Evolutionary conservation across 2,113 vertebrate species (phyloP), one percentile per base, ranked within the genome.

Genomic region (Antennarius striatus): DNA sequence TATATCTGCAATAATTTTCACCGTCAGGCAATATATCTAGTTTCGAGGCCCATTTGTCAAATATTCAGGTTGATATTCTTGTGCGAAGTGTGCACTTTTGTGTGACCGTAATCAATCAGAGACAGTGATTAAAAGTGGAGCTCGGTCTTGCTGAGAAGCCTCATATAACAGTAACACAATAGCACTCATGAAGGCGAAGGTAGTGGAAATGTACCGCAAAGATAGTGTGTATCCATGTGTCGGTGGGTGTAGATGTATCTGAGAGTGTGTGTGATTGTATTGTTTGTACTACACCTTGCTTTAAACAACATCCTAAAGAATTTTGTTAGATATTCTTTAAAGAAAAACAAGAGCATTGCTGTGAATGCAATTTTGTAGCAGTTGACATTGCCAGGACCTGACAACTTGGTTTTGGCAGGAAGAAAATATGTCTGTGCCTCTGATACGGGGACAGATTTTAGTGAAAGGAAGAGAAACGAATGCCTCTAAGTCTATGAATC

Each of bases 1-100:
- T 39, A 49, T 17, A 83, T 64, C 46, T 47, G 50, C 57, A 66
- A 72, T 83, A 15, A 73, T 72, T 83, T 73, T 65, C 50, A 63
- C 58, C 71, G 36, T 73, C 15, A 53, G 68, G 81, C 79, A 59
- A 88, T 86, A 80, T 55, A 75, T 84, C 68, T 60, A 30, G 57
- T 82, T 73, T 79, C 71, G 61, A 74, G 48, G 61, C 43, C 73
- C 79, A 88, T 92, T 89, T 91, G 90, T 92, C 87, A 90, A 80
- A 85, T 86, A 82, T 87, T 81, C 83, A 75, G 71, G 22, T 60
- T 83, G 88, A 87, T 79, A 74, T 80, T 86, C 79, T 73, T 47
- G 75, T 86, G 85, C 89, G 76, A 87, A 85, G 79, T 77, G 73
- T 84, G 84, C 81, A 82, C 71, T 89, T 86, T 79, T 82, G 63